Evolutionary conservation across 2,113 vertebrate species (phyloP).

Genomic region (Acanthochromis polyacanthus): DNA sequence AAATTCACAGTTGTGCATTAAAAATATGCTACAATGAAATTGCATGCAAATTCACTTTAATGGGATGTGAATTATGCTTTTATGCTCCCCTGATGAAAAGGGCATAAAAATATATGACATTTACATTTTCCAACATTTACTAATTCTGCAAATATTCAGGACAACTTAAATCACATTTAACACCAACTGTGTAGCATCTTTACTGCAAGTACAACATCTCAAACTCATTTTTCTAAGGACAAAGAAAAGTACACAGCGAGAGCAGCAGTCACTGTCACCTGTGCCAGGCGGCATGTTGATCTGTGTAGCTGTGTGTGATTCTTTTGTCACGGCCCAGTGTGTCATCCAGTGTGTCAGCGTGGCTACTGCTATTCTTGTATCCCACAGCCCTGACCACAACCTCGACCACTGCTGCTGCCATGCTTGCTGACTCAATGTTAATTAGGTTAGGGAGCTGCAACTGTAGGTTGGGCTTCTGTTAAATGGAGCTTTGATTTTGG

Average conservation of each 20-base stretch:
- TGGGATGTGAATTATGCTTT: constrained; percentile 34
- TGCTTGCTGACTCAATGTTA: constrained; percentile 78
- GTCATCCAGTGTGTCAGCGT: constrained; percentile 71
- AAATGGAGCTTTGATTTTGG: constrained; percentile 75
- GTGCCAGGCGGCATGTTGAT: constrained; percentile 60
- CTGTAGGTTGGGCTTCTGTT: constrained; percentile 72
- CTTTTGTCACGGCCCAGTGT: constrained; percentile 73
- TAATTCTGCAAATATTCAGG: constrained; percentile 27
- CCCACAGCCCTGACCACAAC: constrained; percentile 66
- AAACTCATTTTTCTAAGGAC: not conserved
- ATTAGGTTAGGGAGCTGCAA: constrained; percentile 77
- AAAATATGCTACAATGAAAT: not conserved
- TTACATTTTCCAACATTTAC: constrained; percentile 11
- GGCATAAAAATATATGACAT: constrained; percentile 43
- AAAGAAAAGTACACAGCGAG: constrained; percentile 10
- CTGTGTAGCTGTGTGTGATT: constrained; percentile 63
- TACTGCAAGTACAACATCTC: constrained; percentile 14
- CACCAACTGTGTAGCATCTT: constrained; percentile 6
- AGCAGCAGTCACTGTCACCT: constrained; percentile 60
- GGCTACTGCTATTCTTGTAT: constrained; percentile 72
- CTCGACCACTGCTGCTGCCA: constrained; percentile 59
- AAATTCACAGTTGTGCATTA: not conserved
- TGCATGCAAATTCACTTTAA: constrained; percentile 18
- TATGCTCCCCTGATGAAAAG: constrained; percentile 23
- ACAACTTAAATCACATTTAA: constrained; percentile 29